Conservation (phyloP, 2,797 vertebrate genomes). For the Ceryle rudis region DNA sequence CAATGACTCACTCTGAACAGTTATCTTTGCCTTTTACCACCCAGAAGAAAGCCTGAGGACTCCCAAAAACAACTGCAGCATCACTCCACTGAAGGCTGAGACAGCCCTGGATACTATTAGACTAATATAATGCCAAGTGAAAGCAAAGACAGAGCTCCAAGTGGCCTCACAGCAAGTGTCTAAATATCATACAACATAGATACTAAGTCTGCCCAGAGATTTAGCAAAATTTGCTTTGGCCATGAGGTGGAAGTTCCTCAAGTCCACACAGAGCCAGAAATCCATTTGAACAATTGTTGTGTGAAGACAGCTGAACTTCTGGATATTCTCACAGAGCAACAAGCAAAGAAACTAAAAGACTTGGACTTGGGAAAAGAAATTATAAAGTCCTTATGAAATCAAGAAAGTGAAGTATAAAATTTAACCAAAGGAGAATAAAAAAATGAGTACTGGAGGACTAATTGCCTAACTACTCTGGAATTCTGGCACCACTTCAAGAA, state of each 20-base stretch:
- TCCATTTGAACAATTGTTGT: not conserved
- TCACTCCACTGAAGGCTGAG: not conserved
- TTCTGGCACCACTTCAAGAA: not conserved
- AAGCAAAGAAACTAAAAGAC: not conserved
- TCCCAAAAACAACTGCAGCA: not conserved
- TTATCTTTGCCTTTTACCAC: constrained; percentile 39
- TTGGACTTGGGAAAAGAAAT: not conserved
- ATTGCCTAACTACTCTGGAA: not conserved
- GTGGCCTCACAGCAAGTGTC: not conserved
- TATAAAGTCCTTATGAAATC: not conserved
- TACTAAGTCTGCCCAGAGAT: not conserved
- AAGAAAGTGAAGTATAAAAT: not conserved
- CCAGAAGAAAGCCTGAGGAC: not conserved
- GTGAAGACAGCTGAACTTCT: not conserved
- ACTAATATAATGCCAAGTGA: not conserved
- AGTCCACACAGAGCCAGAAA: not conserved
- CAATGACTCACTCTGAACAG: not conserved
- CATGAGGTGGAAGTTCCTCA: not conserved
- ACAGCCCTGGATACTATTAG: not conserved
- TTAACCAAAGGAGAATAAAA: not conserved
- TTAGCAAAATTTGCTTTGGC: not conserved
- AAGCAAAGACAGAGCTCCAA: not conserved
- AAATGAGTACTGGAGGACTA: not conserved
- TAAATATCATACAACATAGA: not conserved
- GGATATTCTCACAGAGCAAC: not conserved